These are phyloP conservation scores for Hypocryptadius cinnamomeus DNA, from an alignment of 2,113 vertebrate species.

Conservation along the genomic window DNA sequence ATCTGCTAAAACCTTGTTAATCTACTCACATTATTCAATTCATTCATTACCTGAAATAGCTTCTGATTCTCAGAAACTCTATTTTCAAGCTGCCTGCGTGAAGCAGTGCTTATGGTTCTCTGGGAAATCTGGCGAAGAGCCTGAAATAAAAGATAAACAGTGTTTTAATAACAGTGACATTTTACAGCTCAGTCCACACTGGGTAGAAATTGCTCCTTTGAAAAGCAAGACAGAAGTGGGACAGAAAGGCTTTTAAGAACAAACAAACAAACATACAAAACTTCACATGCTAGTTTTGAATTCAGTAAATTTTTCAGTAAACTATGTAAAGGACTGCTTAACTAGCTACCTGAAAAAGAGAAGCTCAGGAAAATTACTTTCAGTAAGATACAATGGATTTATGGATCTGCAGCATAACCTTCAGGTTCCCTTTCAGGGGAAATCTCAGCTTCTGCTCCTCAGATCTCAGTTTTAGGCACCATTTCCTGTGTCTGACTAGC, in stretches of 20 bases:
- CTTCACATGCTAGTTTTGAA: background rate
- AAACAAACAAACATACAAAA: background rate
- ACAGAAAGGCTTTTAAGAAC: background rate
- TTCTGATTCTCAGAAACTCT: constrained; percentile 83
- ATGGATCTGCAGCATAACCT: background rate
- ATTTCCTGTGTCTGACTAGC: background rate
- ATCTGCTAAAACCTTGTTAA: background rate
- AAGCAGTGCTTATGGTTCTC: constrained; percentile 76
- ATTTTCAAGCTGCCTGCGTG: constrained; percentile 76
- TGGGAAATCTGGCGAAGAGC: constrained; percentile 74
- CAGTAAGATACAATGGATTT: background rate
- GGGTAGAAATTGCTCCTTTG: background rate
- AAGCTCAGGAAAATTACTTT: background rate
- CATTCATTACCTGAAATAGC: constrained; percentile 81
- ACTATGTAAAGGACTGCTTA: background rate
- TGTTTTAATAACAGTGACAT: background rate
- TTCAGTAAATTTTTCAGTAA: background rate
- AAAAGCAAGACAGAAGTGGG: background rate
- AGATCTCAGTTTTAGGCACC: background rate
- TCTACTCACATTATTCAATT: background rate
- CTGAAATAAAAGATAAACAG: constrained; percentile 59
- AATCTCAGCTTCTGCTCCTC: background rate
- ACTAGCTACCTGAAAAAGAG: background rate
- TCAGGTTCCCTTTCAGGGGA: background rate
- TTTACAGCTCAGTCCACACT: background rate